phyloP scores from a whole-genome alignment of 2,113 vertebrate species.

The Urocynchramus pylzowi region DNA sequence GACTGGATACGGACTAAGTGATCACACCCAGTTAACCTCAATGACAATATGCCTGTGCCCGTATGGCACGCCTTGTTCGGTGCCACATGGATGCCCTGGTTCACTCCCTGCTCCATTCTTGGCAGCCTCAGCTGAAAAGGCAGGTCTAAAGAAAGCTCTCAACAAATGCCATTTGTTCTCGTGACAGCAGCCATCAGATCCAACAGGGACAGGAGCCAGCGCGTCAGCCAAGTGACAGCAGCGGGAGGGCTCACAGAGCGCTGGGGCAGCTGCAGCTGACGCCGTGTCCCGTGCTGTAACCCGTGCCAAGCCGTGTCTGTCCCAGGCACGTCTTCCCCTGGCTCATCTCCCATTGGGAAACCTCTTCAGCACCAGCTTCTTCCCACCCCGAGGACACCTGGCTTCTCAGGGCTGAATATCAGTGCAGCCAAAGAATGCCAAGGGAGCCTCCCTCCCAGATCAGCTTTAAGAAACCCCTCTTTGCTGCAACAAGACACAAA shows the following conservation, averaged over 20 bases:
- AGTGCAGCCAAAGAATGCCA: not conserved
- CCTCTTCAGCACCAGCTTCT: not conserved
- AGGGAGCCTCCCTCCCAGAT: not conserved
- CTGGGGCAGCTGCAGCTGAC: not conserved
- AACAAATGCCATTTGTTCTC: not conserved
- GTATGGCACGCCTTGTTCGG: not conserved
- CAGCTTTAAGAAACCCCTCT: not conserved
- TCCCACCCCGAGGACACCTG: not conserved
- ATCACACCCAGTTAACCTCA: rapidly evolving
- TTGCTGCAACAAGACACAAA: not conserved
- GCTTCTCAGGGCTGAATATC: not conserved
- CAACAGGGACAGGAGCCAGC: not conserved
- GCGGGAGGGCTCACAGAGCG: not conserved
- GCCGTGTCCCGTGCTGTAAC: rapidly evolving
- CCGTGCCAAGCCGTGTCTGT: not conserved
- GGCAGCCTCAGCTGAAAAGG: not conserved
- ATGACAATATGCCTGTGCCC: rapidly evolving
- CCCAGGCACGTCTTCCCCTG: not conserved
- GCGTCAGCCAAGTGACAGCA: not conserved
- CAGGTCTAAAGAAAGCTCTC: conserved; percentile 14
- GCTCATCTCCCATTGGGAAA: not conserved
- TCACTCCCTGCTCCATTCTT: not conserved
- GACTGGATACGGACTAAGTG: rapidly evolving
- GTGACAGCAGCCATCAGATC: not conserved
- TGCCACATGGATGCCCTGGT: not conserved